Base-by-base conservation (phyloP, 2,888 invertebrate species). In the Sturmia bella region DNA sequence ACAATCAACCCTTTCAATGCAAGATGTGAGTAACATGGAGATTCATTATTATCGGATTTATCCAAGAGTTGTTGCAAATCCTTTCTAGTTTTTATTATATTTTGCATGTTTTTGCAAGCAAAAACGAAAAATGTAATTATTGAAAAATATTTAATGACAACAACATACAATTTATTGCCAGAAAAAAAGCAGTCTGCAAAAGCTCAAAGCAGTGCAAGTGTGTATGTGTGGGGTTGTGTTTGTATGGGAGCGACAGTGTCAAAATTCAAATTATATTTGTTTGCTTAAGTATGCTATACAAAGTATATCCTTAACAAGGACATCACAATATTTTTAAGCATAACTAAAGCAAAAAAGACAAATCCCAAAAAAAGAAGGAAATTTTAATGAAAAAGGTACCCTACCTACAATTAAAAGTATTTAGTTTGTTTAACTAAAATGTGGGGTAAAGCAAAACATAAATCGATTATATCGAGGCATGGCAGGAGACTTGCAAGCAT, bases 71-170 rank as follows among this genome's bases (percentile, higher is more conserved):
- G 50, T 50, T 69, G 13, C 17, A 50, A 66, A 77, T 43, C 45
- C 45, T 66, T 70, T 77, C 41, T 32, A 3, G 0, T 59, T 39
- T 68, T 39, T 68, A n/a, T 39, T 48, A 45, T 73, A 64, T 66
- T 75, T 41, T 50, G 2, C 41, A 32, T 59, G n/a, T 37, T 75
- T 48, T 66, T 57, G 43, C 15, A 17, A 57, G 32, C 48, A 75
- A 45, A 39, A 5, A 13, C 68, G 37, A 39, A 57, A 82, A 75
- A 70, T 75, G 50, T 78, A 78, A 82, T 82, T 82, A 82, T 78
- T 82, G 78, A 75, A 82, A 82, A 75, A 75, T 82, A 82, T 78
- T 78, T 74, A 82, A 82, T 77, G 74, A 70, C 77, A 82, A 74
- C 64, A 74, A 74, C 74, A 64, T 70, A 69, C 50, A 72, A 72